A percentile compares a stretch with the other conserved stretches of the same genome.
Conservation (phyloP, 2,888 invertebrate species). For the Lamellibrachia satsuma region DNA sequence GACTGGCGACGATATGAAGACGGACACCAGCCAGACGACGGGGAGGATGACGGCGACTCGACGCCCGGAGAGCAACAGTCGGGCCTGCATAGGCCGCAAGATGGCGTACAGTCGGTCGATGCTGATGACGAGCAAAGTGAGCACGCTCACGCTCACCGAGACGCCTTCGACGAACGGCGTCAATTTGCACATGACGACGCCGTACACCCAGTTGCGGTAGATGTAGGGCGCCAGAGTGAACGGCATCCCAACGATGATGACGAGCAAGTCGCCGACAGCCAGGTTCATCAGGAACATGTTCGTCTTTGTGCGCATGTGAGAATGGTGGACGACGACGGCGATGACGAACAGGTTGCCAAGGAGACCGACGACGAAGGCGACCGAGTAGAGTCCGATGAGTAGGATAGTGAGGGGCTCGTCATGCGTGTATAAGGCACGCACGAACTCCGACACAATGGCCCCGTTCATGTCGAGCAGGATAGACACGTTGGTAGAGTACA, state of each 20-base stretch:
- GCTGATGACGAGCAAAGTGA: slow-evolving; percentile 51
- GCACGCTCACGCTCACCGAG: slow-evolving; percentile 50
- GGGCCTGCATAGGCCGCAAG: slow-evolving; percentile 48
- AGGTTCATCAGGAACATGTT: slow-evolving; percentile 37
- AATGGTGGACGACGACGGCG: slow-evolving; percentile 47
- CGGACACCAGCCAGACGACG: slow-evolving; percentile 48
- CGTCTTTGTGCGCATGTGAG: slow-evolving; percentile 52
- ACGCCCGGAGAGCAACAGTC: slow-evolving; percentile 46
- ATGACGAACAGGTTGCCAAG: slow-evolving; percentile 53
- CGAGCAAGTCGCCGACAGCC: slow-evolving; percentile 52
- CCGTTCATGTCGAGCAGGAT: not conserved
- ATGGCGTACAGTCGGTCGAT: slow-evolving; percentile 52
- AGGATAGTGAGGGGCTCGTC: slow-evolving; percentile 45
- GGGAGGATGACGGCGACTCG: slow-evolving; percentile 47
- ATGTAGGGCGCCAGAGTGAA: slow-evolving; percentile 50
- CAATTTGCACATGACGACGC: slow-evolving; percentile 49
- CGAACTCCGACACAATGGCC: not conserved
- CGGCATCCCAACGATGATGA: slow-evolving; percentile 52
- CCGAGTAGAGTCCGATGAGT: slow-evolving; percentile 47
- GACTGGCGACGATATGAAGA: slow-evolving; percentile 48
- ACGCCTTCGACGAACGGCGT: slow-evolving; percentile 51
- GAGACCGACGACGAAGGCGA: slow-evolving; percentile 48
- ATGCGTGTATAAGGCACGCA: slow-evolving; percentile 34
- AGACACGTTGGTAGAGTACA: not conserved
- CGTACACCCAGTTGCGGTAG: slow-evolving; percentile 52